Conservation (phyloP, 2,797 vertebrate species). For the Oceanodroma leucorhoa region DNA sequence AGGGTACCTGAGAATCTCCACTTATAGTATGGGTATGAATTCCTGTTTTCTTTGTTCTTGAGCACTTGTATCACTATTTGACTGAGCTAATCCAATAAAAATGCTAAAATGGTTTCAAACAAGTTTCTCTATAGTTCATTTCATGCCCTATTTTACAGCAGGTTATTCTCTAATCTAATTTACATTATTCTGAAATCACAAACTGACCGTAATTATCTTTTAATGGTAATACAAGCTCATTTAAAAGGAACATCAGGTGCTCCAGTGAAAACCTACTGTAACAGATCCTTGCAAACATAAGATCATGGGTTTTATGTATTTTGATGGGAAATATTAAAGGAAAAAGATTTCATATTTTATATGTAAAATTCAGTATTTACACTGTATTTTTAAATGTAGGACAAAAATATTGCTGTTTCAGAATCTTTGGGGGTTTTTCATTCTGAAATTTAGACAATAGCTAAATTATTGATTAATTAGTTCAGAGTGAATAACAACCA, state of each 20-base stretch:
- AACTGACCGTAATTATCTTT: conserved; percentile 25
- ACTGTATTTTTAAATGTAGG: conserved; percentile 3
- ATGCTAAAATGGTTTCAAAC: not conserved
- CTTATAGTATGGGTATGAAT: not conserved
- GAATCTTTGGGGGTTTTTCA: not conserved
- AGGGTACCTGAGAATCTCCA: not conserved
- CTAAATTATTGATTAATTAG: not conserved
- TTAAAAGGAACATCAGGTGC: conserved; percentile 4
- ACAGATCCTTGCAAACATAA: not conserved
- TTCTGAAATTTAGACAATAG: not conserved
- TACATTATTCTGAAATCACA: conserved; percentile 43
- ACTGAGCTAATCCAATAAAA: conserved; percentile 36
- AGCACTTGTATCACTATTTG: not conserved
- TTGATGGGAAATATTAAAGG: not conserved
- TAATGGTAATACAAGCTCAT: conserved; percentile 25
- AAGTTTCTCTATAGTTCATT: conserved; percentile 7
- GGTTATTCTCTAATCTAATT: conserved; percentile 38
- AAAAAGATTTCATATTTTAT: conserved; percentile 4
- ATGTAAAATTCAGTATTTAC: conserved; percentile 11
- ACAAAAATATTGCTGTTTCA: not conserved
- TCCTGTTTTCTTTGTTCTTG: not conserved
- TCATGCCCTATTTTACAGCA: conserved; percentile 26
- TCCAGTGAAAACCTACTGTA: not conserved
- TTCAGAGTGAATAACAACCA: not conserved
- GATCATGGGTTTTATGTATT: not conserved